phyloP scores from a whole-genome alignment of 2,797 vertebrate species.

The Dermochelys coriacea region DNA sequence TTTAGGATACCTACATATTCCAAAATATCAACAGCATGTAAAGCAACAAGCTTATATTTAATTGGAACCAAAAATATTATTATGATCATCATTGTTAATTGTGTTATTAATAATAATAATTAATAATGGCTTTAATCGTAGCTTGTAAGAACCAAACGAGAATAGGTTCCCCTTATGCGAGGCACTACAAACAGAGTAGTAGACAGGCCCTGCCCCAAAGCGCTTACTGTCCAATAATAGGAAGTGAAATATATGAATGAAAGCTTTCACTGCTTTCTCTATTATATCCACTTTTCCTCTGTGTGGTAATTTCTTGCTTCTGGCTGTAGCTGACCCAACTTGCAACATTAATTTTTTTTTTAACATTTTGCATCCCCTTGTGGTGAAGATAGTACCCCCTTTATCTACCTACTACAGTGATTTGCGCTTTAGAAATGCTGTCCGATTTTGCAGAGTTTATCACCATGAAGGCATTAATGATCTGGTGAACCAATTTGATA shows the following conservation, averaged over 20 bases:
- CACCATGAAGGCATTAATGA: background rate
- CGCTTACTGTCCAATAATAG: background rate
- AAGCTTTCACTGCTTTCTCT: background rate
- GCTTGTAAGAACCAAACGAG: conserved; percentile 35
- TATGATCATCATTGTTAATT: background rate
- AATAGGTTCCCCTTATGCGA: background rate
- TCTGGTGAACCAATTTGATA: background rate
- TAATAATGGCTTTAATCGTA: conserved; percentile 18
- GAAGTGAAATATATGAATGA: background rate
- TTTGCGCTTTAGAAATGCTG: background rate
- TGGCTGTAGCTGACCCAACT: background rate
- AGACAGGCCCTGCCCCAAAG: background rate
- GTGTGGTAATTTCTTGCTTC: background rate
- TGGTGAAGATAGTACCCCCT: background rate
- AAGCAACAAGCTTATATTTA: conserved; percentile 16
- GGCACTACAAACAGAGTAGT: background rate
- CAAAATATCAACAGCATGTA: background rate
- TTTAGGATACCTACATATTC: background rate
- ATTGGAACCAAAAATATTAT: background rate
- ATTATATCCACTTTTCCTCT: background rate
- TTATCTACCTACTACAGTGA: background rate
- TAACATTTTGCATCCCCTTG: background rate
- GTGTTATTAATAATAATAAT: background rate
- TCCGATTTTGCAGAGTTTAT: background rate
- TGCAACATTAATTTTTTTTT: background rate